Base-by-base conservation (phyloP, 2,888 invertebrate species). In the Catocala nupta region DNA sequence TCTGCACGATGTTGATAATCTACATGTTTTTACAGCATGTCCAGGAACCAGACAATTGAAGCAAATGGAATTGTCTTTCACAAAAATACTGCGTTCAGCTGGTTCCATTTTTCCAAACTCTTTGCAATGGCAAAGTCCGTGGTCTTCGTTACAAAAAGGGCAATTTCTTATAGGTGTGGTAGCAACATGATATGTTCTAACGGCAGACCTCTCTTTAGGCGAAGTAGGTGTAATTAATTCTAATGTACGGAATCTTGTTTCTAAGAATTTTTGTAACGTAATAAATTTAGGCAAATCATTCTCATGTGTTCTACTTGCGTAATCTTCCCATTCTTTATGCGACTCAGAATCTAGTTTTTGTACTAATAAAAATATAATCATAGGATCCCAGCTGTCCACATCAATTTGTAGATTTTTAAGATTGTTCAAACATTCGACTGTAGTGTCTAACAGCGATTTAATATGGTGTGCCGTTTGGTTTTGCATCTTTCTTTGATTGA, bases 261-360 rank as follows among this genome's bases (percentile, higher is more conserved):
- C 56, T n/a, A 61, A 16, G 43, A 56, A 56, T 13, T 10, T 47
- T 10, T 42, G 11, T 13, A 59, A 25, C 25, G 25, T 25, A 25
- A 25, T 25, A 3, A 25, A 25, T 25, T 25, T 3, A 25, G 25
- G 25, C 34, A 59, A 43, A 5, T 53, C 43, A 10, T 54, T 25
- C n/a, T 13, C 25, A 12, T 49, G 5, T 5, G 16, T 34, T 36
- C 13, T 55, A 43, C 11, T 25, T 16, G 36, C 44, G 34, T 43
- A 13, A 13, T 53, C 52, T 11, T 59, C 59, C 53, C 59, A 59
- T 5, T 59, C 59, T 10, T 59, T 52, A 25, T 59, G 59, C 5
- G 49, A 54, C 33, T 59, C 54, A 3, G 42, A 5, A 13, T 60
- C 60, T 16, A 60, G 12, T 13, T 55, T 60, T 12, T 60, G 59